phyloP scores from a whole-genome alignment of 2,797 vertebrate species.

The Serranus cabrilla region DNA sequence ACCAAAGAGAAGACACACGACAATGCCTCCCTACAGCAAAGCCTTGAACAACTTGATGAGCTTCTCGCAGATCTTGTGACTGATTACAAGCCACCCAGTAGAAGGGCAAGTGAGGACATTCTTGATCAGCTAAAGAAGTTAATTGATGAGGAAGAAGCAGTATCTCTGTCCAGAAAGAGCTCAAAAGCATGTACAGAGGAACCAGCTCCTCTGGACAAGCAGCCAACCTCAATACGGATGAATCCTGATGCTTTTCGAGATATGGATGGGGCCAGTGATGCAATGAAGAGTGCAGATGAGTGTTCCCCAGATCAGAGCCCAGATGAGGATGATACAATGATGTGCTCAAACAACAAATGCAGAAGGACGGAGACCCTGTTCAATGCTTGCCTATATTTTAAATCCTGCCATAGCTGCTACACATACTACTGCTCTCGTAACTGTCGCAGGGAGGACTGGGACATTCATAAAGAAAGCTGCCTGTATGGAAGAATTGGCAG shows the following conservation, averaged over 20 bases:
- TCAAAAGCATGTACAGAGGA: constrained; percentile 75
- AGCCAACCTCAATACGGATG: constrained; percentile 88
- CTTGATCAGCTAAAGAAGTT: constrained; percentile 93
- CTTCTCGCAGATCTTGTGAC: constrained; percentile 96
- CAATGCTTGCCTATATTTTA: constrained; percentile 98
- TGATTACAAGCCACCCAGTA: constrained; percentile 92
- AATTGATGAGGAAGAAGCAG: constrained; percentile 87
- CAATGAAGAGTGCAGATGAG: constrained; percentile 88
- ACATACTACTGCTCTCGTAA: constrained; percentile 98
- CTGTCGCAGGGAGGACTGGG: constrained; percentile 97
- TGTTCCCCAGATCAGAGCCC: constrained; percentile 94
- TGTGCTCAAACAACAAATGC: constrained; percentile 97
- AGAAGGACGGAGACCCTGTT: constrained; percentile 95
- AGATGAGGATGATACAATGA: constrained; percentile 97
- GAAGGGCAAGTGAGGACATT: constrained; percentile 87
- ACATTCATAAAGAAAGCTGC: constrained; percentile 95
- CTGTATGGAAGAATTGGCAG: constrained; percentile 94
- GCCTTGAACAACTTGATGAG: constrained; percentile 96
- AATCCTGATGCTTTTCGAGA: constrained; percentile 80
- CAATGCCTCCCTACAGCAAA: constrained; percentile 91
- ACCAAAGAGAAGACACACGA: constrained; percentile 86
- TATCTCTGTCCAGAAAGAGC: constrained; percentile 82
- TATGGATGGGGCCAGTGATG: constrained; percentile 80
- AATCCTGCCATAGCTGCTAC: constrained; percentile 99
- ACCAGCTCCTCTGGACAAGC: constrained; percentile 88